Percentiles rank a stretch among this genome's conserved stretches.
phyloP scores from a whole-genome alignment of 2,888 invertebrate genomes.

The Orthosia cruda region DNA sequence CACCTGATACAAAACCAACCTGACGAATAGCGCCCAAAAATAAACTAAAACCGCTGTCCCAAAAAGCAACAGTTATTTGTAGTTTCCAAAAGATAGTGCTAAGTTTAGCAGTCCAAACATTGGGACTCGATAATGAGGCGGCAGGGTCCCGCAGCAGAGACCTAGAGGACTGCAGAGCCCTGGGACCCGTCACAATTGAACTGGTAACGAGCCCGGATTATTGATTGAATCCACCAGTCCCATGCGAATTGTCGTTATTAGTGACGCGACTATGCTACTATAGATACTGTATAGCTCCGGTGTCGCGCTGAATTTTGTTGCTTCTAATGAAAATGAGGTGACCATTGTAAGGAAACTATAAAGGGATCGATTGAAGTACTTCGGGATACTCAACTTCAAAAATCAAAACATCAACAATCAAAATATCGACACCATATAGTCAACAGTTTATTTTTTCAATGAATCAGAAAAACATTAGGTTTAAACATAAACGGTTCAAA shows the following conservation, averaged over 20 bases:
- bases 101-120: slow-evolving; percentile 61
- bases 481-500: too few relatives aligned
- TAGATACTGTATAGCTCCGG: slow-evolving; percentile 16
- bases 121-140: slow-evolving; percentile 61
- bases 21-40: slow-evolving; percentile 8
- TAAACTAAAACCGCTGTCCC: slow-evolving; percentile 9
- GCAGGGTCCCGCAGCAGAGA: slow-evolving; percentile 47
- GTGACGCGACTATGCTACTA: slow-evolving; percentile 54
- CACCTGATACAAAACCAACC: neutral
- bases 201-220: slow-evolving; percentile 81
- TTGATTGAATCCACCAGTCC: slow-evolving; percentile 81
- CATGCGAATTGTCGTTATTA: slow-evolving; percentile 76
- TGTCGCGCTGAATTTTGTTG: slow-evolving; percentile 1
- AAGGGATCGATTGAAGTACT: neutral
- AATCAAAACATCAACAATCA: too few relatives aligned
- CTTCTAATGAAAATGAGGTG: neutral
- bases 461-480: too few relatives aligned
- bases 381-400: too few relatives aligned
- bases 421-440: too few relatives aligned
- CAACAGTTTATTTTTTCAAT: too few relatives aligned
- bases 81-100: slow-evolving; percentile 45
- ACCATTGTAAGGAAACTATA: neutral
- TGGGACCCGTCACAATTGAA: slow-evolving; percentile 80
- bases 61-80: slow-evolving; percentile 55
- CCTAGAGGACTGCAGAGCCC: slow-evolving; percentile 64